Percentiles rank a stretch among this genome's conserved stretches.
Evolutionary conservation across 2,888 invertebrate genomes (phyloP).

Genomic region (Parochlus steinenii): DNA sequence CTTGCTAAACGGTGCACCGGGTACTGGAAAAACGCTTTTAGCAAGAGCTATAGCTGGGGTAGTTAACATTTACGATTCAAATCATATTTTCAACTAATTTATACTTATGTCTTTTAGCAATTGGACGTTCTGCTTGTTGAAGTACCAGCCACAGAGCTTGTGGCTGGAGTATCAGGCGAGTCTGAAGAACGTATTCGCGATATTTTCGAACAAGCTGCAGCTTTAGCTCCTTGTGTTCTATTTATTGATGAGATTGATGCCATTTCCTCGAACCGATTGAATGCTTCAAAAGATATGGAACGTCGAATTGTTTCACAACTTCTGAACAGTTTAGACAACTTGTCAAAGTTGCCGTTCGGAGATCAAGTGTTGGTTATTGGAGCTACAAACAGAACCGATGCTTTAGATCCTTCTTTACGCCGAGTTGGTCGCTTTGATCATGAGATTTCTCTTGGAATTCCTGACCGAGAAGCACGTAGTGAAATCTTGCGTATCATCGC

Average conservation of each 20-base stretch:
- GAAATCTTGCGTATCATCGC: slow-evolving; percentile 63
- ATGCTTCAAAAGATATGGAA: slow-evolving; percentile 92
- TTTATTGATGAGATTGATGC: slow-evolving; percentile 96
- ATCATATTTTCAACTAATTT: too few relatives aligned
- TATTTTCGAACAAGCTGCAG: slow-evolving; percentile 68
- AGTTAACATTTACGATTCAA: too few relatives aligned
- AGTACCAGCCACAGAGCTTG: slow-evolving; percentile 80
- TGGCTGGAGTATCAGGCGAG: slow-evolving; percentile 90
- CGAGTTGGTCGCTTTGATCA: slow-evolving; percentile 86
- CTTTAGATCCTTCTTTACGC: slow-evolving; percentile 80
- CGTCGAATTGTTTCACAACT: slow-evolving; percentile 87
- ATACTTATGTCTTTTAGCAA: slow-evolving; percentile 40
- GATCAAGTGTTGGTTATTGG: slow-evolving; percentile 59
- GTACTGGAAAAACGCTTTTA: slow-evolving; percentile 76
- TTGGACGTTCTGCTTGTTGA: slow-evolving; percentile 68
- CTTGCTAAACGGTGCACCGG: slow-evolving; percentile 88
- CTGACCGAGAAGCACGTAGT: slow-evolving; percentile 63
- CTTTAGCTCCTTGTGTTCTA: slow-evolving; percentile 62
- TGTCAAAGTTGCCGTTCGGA: slow-evolving; percentile 27
- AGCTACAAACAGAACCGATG: slow-evolving; percentile 89
- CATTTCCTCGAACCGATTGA: slow-evolving; percentile 79
- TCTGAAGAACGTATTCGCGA: slow-evolving; percentile 86
- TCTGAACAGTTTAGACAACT: slow-evolving; percentile 73
- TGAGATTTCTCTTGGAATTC: slow-evolving; percentile 88
- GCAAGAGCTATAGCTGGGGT: slow-evolving; percentile 72